Conservation (phyloP, 2,113 vertebrate genomes). For the Chrysemys picta region DNA sequence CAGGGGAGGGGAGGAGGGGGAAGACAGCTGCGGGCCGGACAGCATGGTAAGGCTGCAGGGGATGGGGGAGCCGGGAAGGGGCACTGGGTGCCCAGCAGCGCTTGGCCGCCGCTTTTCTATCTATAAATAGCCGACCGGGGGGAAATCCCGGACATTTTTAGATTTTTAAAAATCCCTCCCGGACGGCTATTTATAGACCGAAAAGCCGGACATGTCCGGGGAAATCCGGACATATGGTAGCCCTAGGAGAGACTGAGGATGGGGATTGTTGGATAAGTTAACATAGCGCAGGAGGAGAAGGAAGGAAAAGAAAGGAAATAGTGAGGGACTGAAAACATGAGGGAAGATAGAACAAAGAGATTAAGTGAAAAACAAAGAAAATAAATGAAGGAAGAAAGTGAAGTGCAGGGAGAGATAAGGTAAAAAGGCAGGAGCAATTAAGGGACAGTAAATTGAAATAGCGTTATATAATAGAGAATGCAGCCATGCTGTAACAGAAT, state of each 20-base stretch:
- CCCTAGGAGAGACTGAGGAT: neutral
- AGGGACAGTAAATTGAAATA: constrained; percentile 8
- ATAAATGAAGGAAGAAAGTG: neutral
- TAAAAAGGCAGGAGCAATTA: neutral
- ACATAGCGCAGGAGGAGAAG: neutral
- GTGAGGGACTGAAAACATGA: neutral
- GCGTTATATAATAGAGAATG: neutral
- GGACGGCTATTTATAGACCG: too few relatives aligned
- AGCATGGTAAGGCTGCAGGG: too few relatives aligned
- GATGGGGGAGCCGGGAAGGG: too few relatives aligned
- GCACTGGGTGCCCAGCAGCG: too few relatives aligned
- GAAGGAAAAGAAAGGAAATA: neutral
- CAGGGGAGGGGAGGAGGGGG: too few relatives aligned
- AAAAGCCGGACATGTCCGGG: too few relatives aligned
- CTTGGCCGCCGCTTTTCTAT: too few relatives aligned
- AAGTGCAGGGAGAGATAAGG: neutral
- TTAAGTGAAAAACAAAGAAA: neutral
- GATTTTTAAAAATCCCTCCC: too few relatives aligned
- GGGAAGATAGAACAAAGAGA: neutral
- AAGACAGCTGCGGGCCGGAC: too few relatives aligned
- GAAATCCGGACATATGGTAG: too few relatives aligned
- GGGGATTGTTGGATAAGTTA: neutral
- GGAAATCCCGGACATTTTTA: too few relatives aligned
- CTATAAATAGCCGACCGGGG: too few relatives aligned
- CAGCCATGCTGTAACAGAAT: neutral